Evolutionary conservation across 37 sponge, comb jelly and placozoan genomes (phyloP), one percentile per base, ranked within the genome.

Genomic region (Tethya wilhelma): DNA sequence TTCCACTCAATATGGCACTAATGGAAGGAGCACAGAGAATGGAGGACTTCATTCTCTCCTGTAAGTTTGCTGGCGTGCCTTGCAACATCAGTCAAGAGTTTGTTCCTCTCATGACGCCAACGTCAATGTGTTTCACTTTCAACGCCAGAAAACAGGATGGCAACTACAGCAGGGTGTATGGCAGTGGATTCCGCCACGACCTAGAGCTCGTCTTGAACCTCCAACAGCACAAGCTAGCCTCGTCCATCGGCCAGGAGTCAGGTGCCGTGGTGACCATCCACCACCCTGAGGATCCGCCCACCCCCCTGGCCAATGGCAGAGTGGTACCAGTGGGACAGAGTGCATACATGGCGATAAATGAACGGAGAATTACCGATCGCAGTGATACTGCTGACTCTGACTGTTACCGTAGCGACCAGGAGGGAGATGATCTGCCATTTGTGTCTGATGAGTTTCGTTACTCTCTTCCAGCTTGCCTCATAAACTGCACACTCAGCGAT

Each of bases 101-200:
- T 41, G 25, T 29, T 25, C 65, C 64, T n/a, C 29, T 26, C 11
- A n/a, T 83, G 23, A 66, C 68, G 2, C 38, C 53, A 17, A 3
- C 45, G 38, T 67, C 75, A 29, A 0, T 46, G 6, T 83, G 84
- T 41, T 83, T 67, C 42, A 74, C 84, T 12, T 83, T 83, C 62
- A 83, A 83, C 44, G 49, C 31, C 37, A 58, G 59, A 14, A 34
- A 75, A 7, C 38, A 58, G 3, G 26, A 31, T 3, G 9, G 26
- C 26, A 22, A 67, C 32, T 23, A 23, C 44, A 32, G 19, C 6
- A 74, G 9, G 17, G 66, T 77, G 2, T 5, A 25, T 6, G 78
- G 78, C 4, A 46, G 28, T 25, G 84, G 84, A 1, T 45, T 20
- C n/a, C 64, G 84, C 4, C 57, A 66, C 33, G 75, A 41, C 29